phyloP scores from a whole-genome alignment of 1,140 invertebrate species.

The Eumeta japonica region DNA sequence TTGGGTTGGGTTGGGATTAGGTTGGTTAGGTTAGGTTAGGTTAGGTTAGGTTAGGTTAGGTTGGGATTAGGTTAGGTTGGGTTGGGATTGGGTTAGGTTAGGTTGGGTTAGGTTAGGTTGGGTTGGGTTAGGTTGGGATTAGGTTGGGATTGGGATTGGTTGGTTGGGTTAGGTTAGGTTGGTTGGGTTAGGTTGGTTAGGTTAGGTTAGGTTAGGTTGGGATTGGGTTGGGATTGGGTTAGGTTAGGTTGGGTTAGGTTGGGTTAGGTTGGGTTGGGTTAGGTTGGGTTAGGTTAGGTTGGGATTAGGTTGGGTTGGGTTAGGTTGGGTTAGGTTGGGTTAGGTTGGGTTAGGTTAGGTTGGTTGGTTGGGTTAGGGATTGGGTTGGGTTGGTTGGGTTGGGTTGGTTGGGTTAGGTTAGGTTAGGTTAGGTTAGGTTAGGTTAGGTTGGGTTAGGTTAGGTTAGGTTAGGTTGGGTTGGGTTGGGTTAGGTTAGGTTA shows the following conservation, averaged over 20 bases:
- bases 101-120: conserved; percentile 12
- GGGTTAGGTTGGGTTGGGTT: conserved; percentile 29
- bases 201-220: no score
- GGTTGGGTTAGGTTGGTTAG: no score
- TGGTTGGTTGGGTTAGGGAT: background rate
- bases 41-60: no score
- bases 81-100: no score
- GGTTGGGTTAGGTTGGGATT: no score
- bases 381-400: no score
- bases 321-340: conserved; percentile 26
- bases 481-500: conserved; percentile 29
- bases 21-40: no score
- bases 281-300: no score
- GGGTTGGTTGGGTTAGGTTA: no score
- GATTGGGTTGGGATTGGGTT: no score
- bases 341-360: conserved; percentile 24
- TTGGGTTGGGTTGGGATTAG: no score
- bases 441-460: conserved; percentile 34
- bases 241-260: conserved; percentile 27
- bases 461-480: conserved; percentile 32
- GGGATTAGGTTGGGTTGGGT: conserved; percentile 31
- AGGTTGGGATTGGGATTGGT: conserved; percentile 10
- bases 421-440: conserved; percentile 33
- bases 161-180: conserved; percentile 17
- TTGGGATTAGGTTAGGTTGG: no score